Base-by-base conservation (phyloP, 2,888 invertebrate genomes). In the Campoletis raptor region DNA sequence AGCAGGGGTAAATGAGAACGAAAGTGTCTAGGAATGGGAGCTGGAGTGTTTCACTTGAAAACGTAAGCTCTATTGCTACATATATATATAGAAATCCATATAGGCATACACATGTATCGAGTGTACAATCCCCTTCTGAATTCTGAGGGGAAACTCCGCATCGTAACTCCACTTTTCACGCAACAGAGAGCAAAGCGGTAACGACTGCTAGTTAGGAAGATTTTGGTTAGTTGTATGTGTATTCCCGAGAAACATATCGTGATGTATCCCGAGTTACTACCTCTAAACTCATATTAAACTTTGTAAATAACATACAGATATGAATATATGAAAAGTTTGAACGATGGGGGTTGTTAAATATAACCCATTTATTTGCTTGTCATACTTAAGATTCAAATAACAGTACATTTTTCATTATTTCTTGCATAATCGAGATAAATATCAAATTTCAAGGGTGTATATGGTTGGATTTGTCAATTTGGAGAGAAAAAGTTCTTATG, bases 151-250 rank as follows among this genome's bases (percentile, higher is more conserved):
- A 78, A 66, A 70, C 66, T 45, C 24, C 21, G 15, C 24, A 9
- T 83, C 57, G 54, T 79, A 67, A 83, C 15, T 48, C 57, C 66
- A 67, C 78, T 83, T 69, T 79, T 70, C 73, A 74, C 83, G 73
- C 57, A 74, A 84, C 74, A 61, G 21, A 30, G 67, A 45, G 74
- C 73, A 74, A 84, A 74, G 30, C 30, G 4, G 74, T 61, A 74
- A 74, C 57, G 67, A 74, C 79, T 84, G 72, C n/a, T n/a, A 64
- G 83, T 37, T 42, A 42, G 37, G 15, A 57, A 74, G 73, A 52
- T 57, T 74, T 54, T n/a, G 12, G 24, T 73, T 37, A 37, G 18
- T 57, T 42, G 57, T 18, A 74, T 74, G 52, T 57, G 15, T 36
- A 21, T 12, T 73, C 37, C n/a, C 12, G 36, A 73, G n/a, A 10